A percentile compares a stretch with the other conserved stretches of the same genome.
phyloP scores from a whole-genome alignment of 23 tunicate species.

The Oikopleura albicans region DNA sequence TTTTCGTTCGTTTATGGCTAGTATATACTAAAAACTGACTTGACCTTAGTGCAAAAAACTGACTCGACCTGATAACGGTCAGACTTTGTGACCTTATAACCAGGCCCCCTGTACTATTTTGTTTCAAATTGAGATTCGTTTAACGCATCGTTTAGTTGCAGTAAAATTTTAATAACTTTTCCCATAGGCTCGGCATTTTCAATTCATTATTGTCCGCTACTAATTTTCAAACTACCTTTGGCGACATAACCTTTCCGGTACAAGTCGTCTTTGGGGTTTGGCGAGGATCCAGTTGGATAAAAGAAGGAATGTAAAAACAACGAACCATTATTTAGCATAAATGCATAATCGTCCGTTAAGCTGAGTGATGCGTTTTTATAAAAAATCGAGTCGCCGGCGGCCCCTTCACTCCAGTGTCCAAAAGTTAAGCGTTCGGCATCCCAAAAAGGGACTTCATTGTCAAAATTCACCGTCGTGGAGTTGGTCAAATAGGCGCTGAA shows the following conservation, averaged over 20 bases:
- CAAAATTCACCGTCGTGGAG: background rate
- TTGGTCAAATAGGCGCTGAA: background rate
- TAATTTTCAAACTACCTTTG: too few species aligned
- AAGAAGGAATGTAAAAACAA: background rate
- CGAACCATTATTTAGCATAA: background rate
- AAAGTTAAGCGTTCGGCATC: background rate
- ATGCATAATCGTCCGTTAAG: background rate
- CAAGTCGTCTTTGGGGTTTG: background rate
- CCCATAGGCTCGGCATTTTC: too few species aligned
- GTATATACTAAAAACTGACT: too few species aligned
- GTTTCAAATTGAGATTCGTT: too few species aligned
- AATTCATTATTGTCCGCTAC: too few species aligned
- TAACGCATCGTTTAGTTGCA: too few species aligned
- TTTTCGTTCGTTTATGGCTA: too few species aligned
- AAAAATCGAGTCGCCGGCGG: background rate
- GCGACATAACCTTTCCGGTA: background rate
- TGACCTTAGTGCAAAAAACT: too few species aligned
- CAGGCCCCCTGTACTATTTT: too few species aligned
- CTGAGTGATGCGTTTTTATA: background rate
- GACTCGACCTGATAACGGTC: too few species aligned
- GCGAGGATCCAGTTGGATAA: background rate
- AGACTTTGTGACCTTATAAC: too few species aligned
- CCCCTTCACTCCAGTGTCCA: conserved; percentile 9
- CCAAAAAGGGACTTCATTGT: background rate
- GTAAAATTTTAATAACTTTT: too few species aligned